These are phyloP conservation scores for Drosophila antonietae DNA, from an alignment of 2,888 invertebrate species.

Conservation along the genomic window DNA sequence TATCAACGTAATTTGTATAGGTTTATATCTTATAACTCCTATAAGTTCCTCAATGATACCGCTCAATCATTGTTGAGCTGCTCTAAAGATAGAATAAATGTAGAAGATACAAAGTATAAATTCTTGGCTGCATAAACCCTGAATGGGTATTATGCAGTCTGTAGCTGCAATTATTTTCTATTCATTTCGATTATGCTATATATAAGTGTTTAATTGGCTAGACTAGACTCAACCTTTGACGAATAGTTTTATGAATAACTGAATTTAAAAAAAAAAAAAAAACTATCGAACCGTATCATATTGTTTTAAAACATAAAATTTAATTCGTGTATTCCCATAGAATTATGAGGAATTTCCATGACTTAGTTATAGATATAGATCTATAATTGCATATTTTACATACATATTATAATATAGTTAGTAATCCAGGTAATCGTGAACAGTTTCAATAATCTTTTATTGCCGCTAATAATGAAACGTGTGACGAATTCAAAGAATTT, in stretches of 20 bases:
- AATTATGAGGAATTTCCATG: background rate
- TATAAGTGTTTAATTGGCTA: background rate
- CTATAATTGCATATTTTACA: background rate
- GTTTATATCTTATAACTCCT: too few species aligned
- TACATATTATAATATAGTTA: background rate
- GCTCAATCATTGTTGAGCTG: too few species aligned
- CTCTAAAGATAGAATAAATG: too few species aligned
- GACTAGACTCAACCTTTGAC: background rate
- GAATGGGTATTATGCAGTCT: too few species aligned
- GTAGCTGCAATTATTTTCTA: background rate
- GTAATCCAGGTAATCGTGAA: background rate
- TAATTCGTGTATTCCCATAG: background rate
- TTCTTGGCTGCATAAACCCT: background rate
- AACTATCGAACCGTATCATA: background rate
- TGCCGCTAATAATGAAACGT: background rate
- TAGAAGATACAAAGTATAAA: too few species aligned
- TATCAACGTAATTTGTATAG: too few species aligned
- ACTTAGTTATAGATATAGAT: background rate
- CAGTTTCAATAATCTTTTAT: background rate
- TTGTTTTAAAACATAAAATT: background rate
- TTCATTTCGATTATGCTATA: background rate
- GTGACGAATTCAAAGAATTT: constrained; percentile 8
- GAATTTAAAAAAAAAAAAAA: background rate
- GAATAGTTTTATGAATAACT: background rate
- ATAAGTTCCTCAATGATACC: too few species aligned